These are phyloP conservation scores for Percopsis omiscomaycus DNA, from an alignment of 2,797 vertebrate genomes.

Conservation along the genomic window DNA sequence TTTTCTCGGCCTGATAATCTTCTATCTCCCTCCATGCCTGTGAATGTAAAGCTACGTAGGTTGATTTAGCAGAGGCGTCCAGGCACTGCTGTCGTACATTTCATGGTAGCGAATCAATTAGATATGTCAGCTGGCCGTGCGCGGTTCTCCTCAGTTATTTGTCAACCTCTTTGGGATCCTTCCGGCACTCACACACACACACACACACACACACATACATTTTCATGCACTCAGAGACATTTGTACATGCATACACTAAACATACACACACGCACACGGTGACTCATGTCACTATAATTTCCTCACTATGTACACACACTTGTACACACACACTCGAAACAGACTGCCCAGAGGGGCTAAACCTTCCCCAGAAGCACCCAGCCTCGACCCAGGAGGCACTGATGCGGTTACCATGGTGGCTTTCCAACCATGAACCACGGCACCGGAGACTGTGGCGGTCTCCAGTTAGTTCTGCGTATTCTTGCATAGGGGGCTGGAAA, in stretches of 20 bases:
- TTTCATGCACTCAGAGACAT: background rate
- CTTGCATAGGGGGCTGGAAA: no score
- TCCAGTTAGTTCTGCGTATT: background rate
- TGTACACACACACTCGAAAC: background rate
- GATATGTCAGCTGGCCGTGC: conserved; percentile 42
- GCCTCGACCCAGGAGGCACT: background rate
- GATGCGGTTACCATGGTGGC: background rate
- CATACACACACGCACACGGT: background rate
- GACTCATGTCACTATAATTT: background rate
- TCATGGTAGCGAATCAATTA: conserved; percentile 49
- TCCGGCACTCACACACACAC: conserved; percentile 16
- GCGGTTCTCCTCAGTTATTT: conserved; percentile 34
- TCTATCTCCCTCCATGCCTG: background rate
- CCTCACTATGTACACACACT: background rate
- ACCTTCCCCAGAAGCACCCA: background rate
- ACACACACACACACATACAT: background rate
- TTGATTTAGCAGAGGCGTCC: conserved; percentile 18
- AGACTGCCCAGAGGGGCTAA: background rate
- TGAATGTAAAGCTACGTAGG: background rate
- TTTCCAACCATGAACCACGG: background rate
- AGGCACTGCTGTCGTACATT: conserved; percentile 32
- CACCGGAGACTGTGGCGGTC: background rate
- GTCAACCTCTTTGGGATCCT: conserved; percentile 42
- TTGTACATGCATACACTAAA: background rate
- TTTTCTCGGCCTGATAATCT: background rate